These are phyloP conservation scores for Centropus bengalensis DNA, from an alignment of 2,113 vertebrate genomes.

Conservation along the genomic window DNA sequence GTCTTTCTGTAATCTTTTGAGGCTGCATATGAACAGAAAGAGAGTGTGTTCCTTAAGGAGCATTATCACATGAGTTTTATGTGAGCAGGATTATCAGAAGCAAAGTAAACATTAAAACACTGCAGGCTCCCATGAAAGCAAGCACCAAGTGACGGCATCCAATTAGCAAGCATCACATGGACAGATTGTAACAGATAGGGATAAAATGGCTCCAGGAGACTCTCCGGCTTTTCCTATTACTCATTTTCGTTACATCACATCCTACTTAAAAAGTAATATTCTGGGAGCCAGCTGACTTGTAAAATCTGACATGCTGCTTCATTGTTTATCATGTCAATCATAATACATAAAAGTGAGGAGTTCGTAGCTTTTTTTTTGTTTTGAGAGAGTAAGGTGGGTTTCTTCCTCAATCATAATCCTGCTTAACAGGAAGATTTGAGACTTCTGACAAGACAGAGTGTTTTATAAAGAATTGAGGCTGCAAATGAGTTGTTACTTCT, in stretches of 20 bases:
- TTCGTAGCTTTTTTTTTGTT: background rate
- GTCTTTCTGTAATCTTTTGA: background rate
- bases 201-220: background rate
- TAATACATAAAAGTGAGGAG: background rate
- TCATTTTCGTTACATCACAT: background rate
- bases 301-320: background rate
- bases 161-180: background rate
- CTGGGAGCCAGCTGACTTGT: background rate
- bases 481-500: background rate
- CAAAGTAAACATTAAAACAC: background rate
- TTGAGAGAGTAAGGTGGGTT: background rate
- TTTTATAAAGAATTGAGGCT: background rate
- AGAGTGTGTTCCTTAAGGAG: background rate
- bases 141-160: background rate
- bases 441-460: background rate
- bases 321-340: background rate
- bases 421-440: background rate
- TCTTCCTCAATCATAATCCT: background rate
- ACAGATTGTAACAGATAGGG: background rate
- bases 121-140: background rate
- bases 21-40: background rate
- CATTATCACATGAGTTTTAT: background rate
- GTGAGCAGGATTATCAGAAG: background rate
- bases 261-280: background rate
- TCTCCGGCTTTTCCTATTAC: background rate